These are phyloP conservation scores for Alentia gelatinosa DNA, from an alignment of 2,888 invertebrate genomes.

Conservation along the genomic window DNA sequence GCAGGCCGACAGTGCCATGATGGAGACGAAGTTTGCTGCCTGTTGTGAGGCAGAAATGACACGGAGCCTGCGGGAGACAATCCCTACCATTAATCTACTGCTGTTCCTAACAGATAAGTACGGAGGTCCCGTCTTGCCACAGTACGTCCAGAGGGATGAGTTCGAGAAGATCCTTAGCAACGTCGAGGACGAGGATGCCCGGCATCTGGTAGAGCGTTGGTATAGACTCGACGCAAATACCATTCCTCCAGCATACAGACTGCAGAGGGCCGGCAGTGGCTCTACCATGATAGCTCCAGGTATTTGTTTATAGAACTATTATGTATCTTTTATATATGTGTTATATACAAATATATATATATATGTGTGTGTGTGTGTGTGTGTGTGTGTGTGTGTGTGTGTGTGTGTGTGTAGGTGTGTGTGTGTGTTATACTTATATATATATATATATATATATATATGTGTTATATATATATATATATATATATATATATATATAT, in stretches of 20 bases:
- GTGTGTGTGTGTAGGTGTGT: no score
- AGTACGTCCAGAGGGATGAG: neutral
- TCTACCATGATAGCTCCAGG: neutral
- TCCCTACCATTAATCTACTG: neutral
- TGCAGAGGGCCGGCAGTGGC: neutral
- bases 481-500: no score
- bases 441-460: no score
- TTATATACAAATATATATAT: no score
- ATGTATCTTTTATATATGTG: no score
- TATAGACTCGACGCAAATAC: neutral
- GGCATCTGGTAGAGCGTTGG: neutral
- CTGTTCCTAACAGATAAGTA: neutral
- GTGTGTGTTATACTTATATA: no score
- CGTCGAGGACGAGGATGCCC: neutral
- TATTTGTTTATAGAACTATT: no score
- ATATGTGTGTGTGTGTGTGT: no score
- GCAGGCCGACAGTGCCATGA: neutral
- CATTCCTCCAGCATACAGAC: neutral
- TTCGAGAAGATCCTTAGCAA: neutral
- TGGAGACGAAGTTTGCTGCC: neutral
- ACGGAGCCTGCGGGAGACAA: neutral
- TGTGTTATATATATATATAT: no score
- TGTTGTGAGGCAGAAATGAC: neutral
- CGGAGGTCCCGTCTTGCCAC: neutral
- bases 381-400: no score